Evolutionary conservation across 2,888 invertebrate species (phyloP).

Genomic region (Conomelus anceps): DNA sequence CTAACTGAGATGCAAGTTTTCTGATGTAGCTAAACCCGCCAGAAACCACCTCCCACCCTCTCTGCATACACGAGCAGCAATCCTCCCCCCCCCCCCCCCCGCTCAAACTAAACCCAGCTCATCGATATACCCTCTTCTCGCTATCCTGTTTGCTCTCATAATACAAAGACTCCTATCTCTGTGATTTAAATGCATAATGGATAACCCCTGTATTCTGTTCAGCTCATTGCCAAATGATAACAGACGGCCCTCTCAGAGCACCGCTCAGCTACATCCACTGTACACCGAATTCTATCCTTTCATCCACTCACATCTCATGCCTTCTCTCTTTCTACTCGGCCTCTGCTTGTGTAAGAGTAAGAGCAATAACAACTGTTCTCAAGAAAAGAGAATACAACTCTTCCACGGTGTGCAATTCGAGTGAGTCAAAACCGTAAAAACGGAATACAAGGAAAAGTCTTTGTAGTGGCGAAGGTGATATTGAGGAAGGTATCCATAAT

Average conservation of each 20-base stretch:
- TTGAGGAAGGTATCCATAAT: too few species aligned
- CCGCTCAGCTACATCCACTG: neutral
- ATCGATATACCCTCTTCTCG: neutral
- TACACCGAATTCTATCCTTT: conserved; percentile 14
- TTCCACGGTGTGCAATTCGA: too few species aligned
- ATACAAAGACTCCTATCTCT: conserved; percentile 19
- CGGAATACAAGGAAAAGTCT: too few species aligned
- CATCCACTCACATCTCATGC: conserved; percentile 17
- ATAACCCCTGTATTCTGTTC: conserved; percentile 18
- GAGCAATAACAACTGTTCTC: neutral
- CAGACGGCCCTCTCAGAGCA: neutral
- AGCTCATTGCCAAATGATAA: conserved; percentile 4
- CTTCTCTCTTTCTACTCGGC: neutral
- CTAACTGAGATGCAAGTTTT: neutral
- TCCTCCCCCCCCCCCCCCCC: neutral
- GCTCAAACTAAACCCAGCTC: neutral
- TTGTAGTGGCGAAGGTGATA: too few species aligned
- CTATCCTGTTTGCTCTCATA: conserved; percentile 19
- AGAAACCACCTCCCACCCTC: neutral
- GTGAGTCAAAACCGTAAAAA: too few species aligned
- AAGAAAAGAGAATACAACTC: too few species aligned
- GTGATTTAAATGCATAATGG: conserved; percentile 33
- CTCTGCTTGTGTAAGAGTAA: neutral
- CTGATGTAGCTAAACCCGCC: neutral
- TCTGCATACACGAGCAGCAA: neutral